These are phyloP conservation scores for Caranx ignobilis DNA, from an alignment of 2,113 vertebrate genomes.

Conservation along the genomic window DNA sequence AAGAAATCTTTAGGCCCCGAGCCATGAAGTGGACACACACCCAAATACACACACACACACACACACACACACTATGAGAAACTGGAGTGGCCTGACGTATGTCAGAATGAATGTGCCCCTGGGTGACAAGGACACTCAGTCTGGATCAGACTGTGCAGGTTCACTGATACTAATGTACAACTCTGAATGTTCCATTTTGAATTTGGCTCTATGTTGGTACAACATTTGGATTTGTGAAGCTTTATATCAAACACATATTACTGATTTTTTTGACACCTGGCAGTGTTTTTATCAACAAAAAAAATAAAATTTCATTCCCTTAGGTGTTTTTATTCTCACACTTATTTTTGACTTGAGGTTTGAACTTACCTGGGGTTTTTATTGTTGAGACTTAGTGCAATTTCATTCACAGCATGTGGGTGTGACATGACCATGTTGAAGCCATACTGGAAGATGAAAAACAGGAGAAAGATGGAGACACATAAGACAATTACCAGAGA, in stretches of 20 bases:
- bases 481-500: slow-evolving; percentile 47
- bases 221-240: neutral
- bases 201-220: slow-evolving; percentile 14
- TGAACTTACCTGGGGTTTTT: slow-evolving; percentile 92
- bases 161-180: slow-evolving; percentile 25
- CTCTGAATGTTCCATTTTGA: slow-evolving; percentile 11
- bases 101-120: slow-evolving; percentile 51
- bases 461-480: slow-evolving; percentile 63
- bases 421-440: slow-evolving; percentile 99
- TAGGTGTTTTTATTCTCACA: neutral
- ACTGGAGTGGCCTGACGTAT: slow-evolving; percentile 62
- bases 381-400: slow-evolving; percentile 98
- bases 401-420: slow-evolving; percentile 97
- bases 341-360: neutral
- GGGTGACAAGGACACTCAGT: slow-evolving; percentile 53
- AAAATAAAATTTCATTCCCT: neutral
- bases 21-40: slow-evolving; percentile 47
- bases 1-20: slow-evolving; percentile 53
- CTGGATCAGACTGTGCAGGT: slow-evolving; percentile 54
- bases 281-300: neutral
- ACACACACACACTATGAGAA: slow-evolving; percentile 36
- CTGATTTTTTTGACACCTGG: neutral
- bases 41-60: slow-evolving; percentile 11
- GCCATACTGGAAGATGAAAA: slow-evolving; percentile 88
- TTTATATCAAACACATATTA: neutral